Evolutionary conservation across 2,888 invertebrate species (phyloP).

Genomic region (Esperia sulphurella): DNA sequence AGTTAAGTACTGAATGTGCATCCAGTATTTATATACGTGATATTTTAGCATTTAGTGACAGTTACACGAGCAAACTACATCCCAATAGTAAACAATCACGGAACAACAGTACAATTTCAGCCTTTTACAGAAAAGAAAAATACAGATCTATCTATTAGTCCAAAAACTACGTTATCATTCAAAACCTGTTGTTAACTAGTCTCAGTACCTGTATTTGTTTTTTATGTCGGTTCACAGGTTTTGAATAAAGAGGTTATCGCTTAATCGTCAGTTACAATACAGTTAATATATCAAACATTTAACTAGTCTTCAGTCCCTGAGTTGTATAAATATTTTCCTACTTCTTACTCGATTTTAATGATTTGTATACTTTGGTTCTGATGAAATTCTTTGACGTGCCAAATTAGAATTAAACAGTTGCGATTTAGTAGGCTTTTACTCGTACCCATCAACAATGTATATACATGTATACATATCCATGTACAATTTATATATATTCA

Average conservation of each 20-base stretch:
- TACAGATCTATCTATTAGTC: conserved; percentile 57
- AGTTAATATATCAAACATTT: conserved; percentile 79
- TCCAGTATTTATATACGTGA: conserved; percentile 33
- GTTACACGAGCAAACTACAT: conserved; percentile 44
- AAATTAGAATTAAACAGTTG: conserved; percentile 79
- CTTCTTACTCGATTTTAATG: conserved; percentile 77
- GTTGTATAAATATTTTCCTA: conserved; percentile 79
- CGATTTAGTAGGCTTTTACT: conserved; percentile 76
- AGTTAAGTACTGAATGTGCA: conserved; percentile 30
- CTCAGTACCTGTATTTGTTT: conserved; percentile 64
- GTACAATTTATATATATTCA: conserved; percentile 79
- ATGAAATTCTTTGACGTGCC: conserved; percentile 77
- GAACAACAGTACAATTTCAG: conserved; percentile 53
- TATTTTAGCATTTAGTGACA: conserved; percentile 25
- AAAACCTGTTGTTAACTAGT: conserved; percentile 72
- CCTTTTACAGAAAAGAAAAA: conserved; percentile 48
- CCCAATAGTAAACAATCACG: conserved; percentile 46
- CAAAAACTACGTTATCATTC: conserved; percentile 67
- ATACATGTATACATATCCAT: conserved; percentile 79
- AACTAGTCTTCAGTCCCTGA: conserved; percentile 79
- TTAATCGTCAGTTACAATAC: conserved; percentile 74
- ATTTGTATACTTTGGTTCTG: conserved; percentile 80
- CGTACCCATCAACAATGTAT: conserved; percentile 79
- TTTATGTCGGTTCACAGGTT: conserved; percentile 70
- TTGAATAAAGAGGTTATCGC: conserved; percentile 72